Evolutionary conservation across 2,797 vertebrate species (phyloP), one percentile per base, ranked within the genome.

Genomic region (Characodon lateralis): DNA sequence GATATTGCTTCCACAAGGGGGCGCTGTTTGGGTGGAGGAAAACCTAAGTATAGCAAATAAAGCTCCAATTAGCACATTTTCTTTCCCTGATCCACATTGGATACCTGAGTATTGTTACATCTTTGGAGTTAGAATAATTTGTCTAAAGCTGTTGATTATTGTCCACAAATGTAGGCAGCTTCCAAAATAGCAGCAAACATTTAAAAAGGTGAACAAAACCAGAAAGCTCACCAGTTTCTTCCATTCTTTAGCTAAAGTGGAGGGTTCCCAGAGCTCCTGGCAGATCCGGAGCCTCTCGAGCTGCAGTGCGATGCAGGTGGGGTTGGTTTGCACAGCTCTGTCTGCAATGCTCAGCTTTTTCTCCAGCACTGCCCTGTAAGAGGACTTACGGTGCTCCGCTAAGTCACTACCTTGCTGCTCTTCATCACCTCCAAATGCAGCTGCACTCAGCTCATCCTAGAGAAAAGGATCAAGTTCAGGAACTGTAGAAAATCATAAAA

Each of bases 261-360:
- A 78, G 0, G 96, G 95, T 81, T 99, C 98, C 98, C 97, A 99
- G 74, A 99, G 96, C 85, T 98, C 98, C 0, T 95, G 39, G 71
- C 97, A 98, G 79, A 99, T 91, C 77, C 84, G 87, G 83, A 99
- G 95, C 73, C 95, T 95, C 88, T 97, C 96, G 0, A 98, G 95
- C 87, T 98, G 97, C 89, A 99, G 95, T 28, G 96, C 95, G 41
- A 97, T 96, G 1, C 94, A 96, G 93, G 94, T 71, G 1, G 94
- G 97, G 93, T 99, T 99, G 85, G 94, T 96, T 74, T 97, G 96
- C 3, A 99, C 91, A 0, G 97, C 98, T 4, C 95, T 95, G 78
- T 99, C 98, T 79, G 97, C 94, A 6, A 99, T 96, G 66, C 97
- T 96, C 87, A 99, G 91, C 92, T 99, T 99, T 91, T 98, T 99